Evolutionary conservation across 23 tunicate species (phyloP).

Genomic region (Clavelina lepadiformis): DNA sequence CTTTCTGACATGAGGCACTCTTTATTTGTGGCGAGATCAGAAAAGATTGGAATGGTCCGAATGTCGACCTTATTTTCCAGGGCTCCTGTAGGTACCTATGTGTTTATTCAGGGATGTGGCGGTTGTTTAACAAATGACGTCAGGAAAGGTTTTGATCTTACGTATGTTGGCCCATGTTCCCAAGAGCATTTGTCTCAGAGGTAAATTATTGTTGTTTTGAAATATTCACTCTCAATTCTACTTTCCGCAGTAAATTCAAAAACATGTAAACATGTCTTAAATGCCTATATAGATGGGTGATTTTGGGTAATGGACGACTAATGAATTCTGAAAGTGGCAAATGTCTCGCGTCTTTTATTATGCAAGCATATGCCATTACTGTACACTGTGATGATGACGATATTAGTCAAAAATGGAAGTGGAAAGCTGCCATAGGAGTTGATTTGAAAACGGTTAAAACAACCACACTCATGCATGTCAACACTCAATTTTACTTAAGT

Average conservation of each 20-base stretch:
- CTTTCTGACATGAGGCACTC: constrained; percentile 29
- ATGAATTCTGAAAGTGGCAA: constrained; percentile 66
- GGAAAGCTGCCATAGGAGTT: constrained; percentile 11
- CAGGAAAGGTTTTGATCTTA: background rate
- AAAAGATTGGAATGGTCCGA: constrained; percentile 22
- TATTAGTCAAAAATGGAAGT: constrained; percentile 27
- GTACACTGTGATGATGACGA: constrained; percentile 27
- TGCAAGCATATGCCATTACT: constrained; percentile 50
- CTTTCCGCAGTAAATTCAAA: background rate
- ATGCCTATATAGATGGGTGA: constrained; percentile 41
- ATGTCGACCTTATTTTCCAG: constrained; percentile 5
- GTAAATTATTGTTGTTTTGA: constrained; percentile 7
- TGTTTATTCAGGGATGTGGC: constrained; percentile 25
- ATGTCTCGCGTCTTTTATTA: constrained; percentile 39
- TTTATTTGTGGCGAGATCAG: constrained; percentile 33
- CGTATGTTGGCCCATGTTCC: constrained; percentile 32
- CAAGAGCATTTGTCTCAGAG: constrained; percentile 43
- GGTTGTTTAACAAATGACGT: constrained; percentile 36
- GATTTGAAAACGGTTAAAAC: background rate
- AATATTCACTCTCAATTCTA: background rate
- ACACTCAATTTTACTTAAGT: constrained; percentile 36
- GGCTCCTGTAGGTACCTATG: constrained; percentile 34
- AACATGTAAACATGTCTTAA: background rate
- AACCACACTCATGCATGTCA: constrained; percentile 1
- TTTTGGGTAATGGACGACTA: constrained; percentile 7